Base-by-base conservation (phyloP, 2,888 invertebrate genomes). In the Pheosia tremula region DNA sequence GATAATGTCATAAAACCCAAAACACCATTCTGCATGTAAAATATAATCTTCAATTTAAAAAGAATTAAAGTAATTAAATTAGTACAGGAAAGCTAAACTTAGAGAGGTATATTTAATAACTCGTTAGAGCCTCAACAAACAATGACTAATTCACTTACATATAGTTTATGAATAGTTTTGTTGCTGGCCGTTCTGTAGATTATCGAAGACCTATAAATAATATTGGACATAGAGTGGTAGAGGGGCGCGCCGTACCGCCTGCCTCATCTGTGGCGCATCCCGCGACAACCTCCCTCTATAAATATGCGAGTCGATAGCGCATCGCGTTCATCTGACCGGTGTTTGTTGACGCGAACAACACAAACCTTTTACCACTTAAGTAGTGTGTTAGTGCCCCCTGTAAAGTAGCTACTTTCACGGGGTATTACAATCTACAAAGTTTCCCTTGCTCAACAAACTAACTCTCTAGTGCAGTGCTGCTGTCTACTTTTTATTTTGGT, bases 301-400 rank as follows among this genome's bases (percentile, higher is more conserved):
- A 85, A 86, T 86, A 84, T 81, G 77, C 78, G 72, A 86, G 83
- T 86, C 86, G 83, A 87, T 84, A 86, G 79, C 81, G 78, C 83
- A 82, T 80, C 78, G 78, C 78, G 81, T 81, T 80, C 78, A 78
- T 76, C 74, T 77, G 75, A 63, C 78, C 74, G 67, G 71, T 69
- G 72, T 78, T 77, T 70, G 68, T 71, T 66, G 71, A 72, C 69
- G 71, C 63, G 75, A 74, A 77, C 75, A 76, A 72, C 69, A 68
- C 68, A 71, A 77, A 71, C 72, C 77, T 78, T 74, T 75, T 74
- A 75, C 62, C 67, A 66, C 63, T 69, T 60, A 61, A 69, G 57
- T 67, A 71, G 66, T 56, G 62, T 58, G 53, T 58, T 62, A 71
- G 65, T 68, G 58, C 59, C 54, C 56, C 13, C 50, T 52, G 56